Evolutionary conservation across 2,888 invertebrate genomes (phyloP), one percentile per base, ranked within the genome.

Genomic region (Gymnoscelis rufifasciata): DNA sequence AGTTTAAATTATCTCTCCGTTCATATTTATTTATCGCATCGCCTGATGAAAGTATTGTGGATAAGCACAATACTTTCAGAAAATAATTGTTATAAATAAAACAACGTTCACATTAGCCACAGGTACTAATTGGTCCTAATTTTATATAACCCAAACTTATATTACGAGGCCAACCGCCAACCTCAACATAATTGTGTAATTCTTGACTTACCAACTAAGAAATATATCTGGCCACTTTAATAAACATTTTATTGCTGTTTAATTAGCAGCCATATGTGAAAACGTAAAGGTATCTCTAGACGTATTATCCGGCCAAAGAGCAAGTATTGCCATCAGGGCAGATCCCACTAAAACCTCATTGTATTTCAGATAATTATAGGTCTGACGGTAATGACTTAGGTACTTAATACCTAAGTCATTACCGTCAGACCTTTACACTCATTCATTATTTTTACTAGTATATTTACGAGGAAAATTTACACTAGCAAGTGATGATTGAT

Each of bases 241-340:
- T 72, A 69, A 74, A 74, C 59, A 57, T 67, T 78, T 75, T 79
- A 83, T 75, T 60, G 65, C 56, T 62, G 64, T 73, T 75, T 74
- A 77, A 83, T 83, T 80, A 81, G 73, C 78, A 68, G 48, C 48
- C 47, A 58, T 64, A 60, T 60, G 77, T 68, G 70, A 78, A 77
- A 59, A 64, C 56, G 62, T 47, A 42, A 47, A 56, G 54, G 54
- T 29, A 35, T 14, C 41, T 33, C 24, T 26, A 41, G 31, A 15
- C 28, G 45, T 12, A 26, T 7, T 10, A 19, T 19, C 2, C 5
- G 5, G 19, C 19, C 19, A 19, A 19, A 19, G 19, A 19, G 19
- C 13, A 40, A 12, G 35, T 35, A 36, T 33, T 24, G 10, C 10
- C 36, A 35, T 35, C 10, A 19, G 19, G 35, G 15, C 33, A 15